Evolutionary conservation across 2,888 invertebrate species (phyloP).

Genomic region (Tipula vernalis): DNA sequence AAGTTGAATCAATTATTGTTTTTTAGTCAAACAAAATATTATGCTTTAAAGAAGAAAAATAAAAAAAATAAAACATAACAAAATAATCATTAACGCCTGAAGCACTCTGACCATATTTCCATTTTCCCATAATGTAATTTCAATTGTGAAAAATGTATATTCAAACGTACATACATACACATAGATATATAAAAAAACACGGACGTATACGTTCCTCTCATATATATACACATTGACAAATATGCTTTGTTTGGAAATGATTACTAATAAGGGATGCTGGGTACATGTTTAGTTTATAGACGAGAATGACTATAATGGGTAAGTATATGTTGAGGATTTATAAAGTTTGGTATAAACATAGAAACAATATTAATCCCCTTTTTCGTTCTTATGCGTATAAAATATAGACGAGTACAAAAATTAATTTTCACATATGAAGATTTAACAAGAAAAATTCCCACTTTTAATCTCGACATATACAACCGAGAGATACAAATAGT

Average conservation of each 20-base stretch:
- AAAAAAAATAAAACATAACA: neutral
- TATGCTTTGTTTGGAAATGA: neutral
- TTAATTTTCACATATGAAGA: neutral
- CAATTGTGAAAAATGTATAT: neutral
- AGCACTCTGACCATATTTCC: neutral
- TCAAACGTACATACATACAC: neutral
- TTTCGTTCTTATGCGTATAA: neutral
- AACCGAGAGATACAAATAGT: neutral
- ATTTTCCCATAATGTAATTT: neutral
- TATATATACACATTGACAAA: neutral
- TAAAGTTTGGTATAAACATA: neutral
- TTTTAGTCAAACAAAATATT: constrained; percentile 4
- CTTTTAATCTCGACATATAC: neutral
- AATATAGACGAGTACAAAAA: neutral
- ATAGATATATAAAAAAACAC: neutral
- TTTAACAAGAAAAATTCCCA: neutral
- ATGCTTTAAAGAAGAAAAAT: neutral
- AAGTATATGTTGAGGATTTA: neutral
- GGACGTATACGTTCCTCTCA: neutral
- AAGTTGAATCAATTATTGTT: neutral
- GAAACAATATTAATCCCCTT: neutral
- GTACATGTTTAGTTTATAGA: neutral
- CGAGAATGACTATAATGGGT: neutral
- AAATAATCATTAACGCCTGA: neutral
- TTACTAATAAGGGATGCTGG: neutral